Conservation (phyloP, 2,888 invertebrate species). For the Conchocele bisecta region DNA sequence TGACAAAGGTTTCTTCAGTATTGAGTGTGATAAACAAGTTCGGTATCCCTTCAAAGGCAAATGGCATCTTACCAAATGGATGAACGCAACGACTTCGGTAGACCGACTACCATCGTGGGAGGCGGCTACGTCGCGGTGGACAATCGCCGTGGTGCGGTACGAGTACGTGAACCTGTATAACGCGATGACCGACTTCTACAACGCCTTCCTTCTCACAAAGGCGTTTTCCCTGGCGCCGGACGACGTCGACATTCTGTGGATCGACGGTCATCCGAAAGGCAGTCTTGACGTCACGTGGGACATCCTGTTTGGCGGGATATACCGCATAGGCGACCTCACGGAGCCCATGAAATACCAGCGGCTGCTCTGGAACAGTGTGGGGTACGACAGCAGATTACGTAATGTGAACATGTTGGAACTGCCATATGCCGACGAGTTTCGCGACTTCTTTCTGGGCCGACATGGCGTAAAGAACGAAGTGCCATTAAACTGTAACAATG, state of each 20-base stretch:
- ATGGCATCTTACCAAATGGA: conserved; percentile 60
- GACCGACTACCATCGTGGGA: no score
- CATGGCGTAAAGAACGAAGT: conserved; percentile 49
- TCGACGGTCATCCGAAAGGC: conserved; percentile 77
- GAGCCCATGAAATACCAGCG: conserved; percentile 61
- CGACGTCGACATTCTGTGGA: conserved; percentile 72
- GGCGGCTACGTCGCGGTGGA: no score
- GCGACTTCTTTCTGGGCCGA: conserved; percentile 74
- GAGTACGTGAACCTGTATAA: conserved; percentile 80
- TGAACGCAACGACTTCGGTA: not conserved
- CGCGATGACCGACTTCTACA: conserved; percentile 78
- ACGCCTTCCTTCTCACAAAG: conserved; percentile 72
- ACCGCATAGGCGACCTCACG: conserved; percentile 60
- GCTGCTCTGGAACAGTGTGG: conserved; percentile 77
- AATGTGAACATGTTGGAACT: conserved; percentile 64
- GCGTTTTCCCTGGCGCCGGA: conserved; percentile 61
- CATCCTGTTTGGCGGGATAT: conserved; percentile 73
- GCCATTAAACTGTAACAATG: conserved; percentile 68
- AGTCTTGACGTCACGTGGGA: conserved; percentile 77
- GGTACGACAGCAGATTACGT: conserved; percentile 79
- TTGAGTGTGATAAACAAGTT: conserved; percentile 49
- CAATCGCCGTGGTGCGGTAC: conserved; percentile 72
- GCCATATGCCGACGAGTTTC: conserved; percentile 76
- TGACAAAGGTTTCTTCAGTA: conserved; percentile 61
- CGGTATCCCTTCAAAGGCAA: conserved; percentile 38